Evolutionary conservation across 2,888 invertebrate species (phyloP), one percentile per base, ranked within the genome.

Genomic region (Gari tellinella): DNA sequence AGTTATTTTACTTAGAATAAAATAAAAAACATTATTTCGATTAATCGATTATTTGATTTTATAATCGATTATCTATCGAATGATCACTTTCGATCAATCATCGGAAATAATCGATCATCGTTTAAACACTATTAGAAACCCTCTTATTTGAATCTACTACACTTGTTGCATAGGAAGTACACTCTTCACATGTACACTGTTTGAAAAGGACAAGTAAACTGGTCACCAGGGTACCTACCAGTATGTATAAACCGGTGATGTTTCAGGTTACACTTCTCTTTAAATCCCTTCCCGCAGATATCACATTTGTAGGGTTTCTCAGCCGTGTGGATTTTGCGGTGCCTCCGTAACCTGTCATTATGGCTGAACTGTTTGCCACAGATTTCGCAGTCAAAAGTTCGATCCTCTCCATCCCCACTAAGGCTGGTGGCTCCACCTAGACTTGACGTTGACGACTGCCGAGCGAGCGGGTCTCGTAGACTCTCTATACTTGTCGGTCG

Each of bases 281-380:
- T 79, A 21, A 79, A 79, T 0, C 79, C 79, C 43, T 79, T 79
- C 38, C 79, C 79, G 49, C 79, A 79, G 25, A 79, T 79, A 43
- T 79, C 79, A 60, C 79, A 79, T 63, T 79, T 79, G 43, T 79
- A 79, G 0, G 79, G 79, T 48, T 79, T 79, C 26, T 79, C 79
- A 5, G 79, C 57, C 15, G 79, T 79, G 68, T 79, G 79, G 41
- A 79, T 79, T 41, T 79, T 79, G 3, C 79, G 72, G 48, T 79
- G 79, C n/a, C 79, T 61, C 15, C 79, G 60, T 8, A 79, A 62
- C 2, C 74, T 55, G 38, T 79, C 79, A 52, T 79, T 79, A 57
- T 79, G 79, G 46, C 72, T 72, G 26, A 79, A 79, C 68, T 79
- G 79, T 45, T 79, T 79, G 1, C 74, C 74, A 41, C 79, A 79